Conservation (phyloP, 2,797 vertebrate species). For the Lateolabrax maculatus region DNA sequence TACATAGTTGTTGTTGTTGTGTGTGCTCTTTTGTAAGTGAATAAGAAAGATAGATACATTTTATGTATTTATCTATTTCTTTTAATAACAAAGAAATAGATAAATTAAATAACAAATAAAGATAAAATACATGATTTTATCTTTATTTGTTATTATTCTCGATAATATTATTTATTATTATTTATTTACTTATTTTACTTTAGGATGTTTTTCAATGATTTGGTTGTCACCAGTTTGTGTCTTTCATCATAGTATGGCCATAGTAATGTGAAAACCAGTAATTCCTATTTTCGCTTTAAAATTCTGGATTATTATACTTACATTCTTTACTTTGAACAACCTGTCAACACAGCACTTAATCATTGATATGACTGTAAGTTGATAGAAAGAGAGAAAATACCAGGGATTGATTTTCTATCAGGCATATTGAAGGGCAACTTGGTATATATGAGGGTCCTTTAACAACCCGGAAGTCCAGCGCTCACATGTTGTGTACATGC, state of each 20-base stretch:
- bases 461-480: slow-evolving; percentile 69
- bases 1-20: not conserved
- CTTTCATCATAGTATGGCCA: not conserved
- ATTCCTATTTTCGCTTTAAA: not conserved
- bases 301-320: not conserved
- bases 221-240: not conserved
- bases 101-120: too few species aligned
- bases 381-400: not conserved
- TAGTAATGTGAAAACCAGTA: not conserved
- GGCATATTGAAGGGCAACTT: slow-evolving; percentile 64
- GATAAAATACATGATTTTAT: too few species aligned
- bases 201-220: not conserved
- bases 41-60: not conserved
- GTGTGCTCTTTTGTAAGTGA: not conserved
- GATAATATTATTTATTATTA: not conserved
- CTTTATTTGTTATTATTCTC: not conserved
- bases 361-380: not conserved
- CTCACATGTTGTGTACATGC: slow-evolving; percentile 70
- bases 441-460: slow-evolving; percentile 52
- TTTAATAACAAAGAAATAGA: too few species aligned
- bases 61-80: not conserved
- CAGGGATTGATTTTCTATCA: slow-evolving; percentile 59
- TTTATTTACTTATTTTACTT: not conserved
- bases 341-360: not conserved
- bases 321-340: not conserved